Percentiles rank a stretch among this genome's conserved stretches.
phyloP scores from a whole-genome alignment of 2,113 vertebrate genomes.

The Thinocorus orbignyianus region DNA sequence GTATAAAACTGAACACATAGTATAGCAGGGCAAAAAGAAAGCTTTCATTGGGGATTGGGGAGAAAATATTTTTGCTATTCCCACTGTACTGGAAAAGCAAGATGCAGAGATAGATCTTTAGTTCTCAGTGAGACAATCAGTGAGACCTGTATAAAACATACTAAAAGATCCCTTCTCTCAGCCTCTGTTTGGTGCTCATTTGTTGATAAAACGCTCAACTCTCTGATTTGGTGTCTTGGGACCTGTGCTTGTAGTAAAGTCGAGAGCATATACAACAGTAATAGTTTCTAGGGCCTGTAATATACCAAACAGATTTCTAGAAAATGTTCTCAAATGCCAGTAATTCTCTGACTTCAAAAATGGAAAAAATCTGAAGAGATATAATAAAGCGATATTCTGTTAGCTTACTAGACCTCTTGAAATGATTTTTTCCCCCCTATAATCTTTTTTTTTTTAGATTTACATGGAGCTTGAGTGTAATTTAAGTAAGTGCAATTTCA shows the following conservation, averaged over 20 bases:
- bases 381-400: neutral
- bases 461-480: neutral
- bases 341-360: constrained; percentile 15
- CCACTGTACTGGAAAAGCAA: neutral
- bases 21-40: neutral
- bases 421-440: neutral
- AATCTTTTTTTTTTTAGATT: constrained; percentile 28
- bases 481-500: constrained; percentile 41
- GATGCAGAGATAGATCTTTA: neutral
- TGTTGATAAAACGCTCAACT: neutral
- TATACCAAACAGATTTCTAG: neutral
- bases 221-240: neutral
- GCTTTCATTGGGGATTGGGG: neutral
- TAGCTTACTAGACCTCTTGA: neutral
- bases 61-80: neutral
- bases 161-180: neutral
- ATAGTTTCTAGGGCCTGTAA: neutral
- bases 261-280: neutral
- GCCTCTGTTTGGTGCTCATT: neutral
- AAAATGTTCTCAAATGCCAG: neutral
- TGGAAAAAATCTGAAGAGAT: neutral
- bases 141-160: neutral
- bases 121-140: neutral
- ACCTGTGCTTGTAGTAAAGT: neutral
- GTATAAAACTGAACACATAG: neutral